Base-by-base conservation (phyloP, 35 echinoderm and acorn worm genomes). In the Heliocidaris tuberculata region DNA sequence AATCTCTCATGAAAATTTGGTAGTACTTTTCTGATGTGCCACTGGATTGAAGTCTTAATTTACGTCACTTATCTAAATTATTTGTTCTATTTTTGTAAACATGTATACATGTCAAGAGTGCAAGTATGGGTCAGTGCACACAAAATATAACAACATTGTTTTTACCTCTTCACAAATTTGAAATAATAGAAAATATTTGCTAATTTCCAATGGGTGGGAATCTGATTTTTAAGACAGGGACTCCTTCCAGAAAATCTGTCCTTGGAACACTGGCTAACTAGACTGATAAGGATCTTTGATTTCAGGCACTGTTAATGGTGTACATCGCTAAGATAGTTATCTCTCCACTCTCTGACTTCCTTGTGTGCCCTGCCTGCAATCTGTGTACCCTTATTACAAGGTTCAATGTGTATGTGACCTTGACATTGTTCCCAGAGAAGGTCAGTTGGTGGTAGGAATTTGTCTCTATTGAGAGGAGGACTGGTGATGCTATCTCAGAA, bases 211-310 rank as follows among this genome's bases (percentile, higher is more conserved):
- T 7, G 27, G 65, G 17, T 78, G 65, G 19, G 65, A 19, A 78
- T 24, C 27, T 70, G 15, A 27, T 78, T 19, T 78, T 78, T 7
- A 5, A 24, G 27, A 78, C 52, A 7, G 65, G 65, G 65, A 7
- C 2, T n/a, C 6, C 21, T n/a, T 78, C 65, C 65, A n/a, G 17
- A 78, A 78, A 42, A 29, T 6, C 65, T 27, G 7, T 17, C 65
- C 65, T n/a, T 78, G 65, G 65, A 78, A 78, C 27, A n/a, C 19
- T 78, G 19, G 65, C 65, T 7, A 78, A 78, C 65, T n/a, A 21
- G 87, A n/a, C 47, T 47, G 87, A 89, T 89, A 89, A 89, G 19
- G 24, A 89, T 89, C 87, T 89, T 48, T 47, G 87, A 89, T 89
- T 89, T 89, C 47, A 47, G 87, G 47, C 87, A 48, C 29, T 32